A percentile compares a stretch with the other conserved stretches of the same genome.
phyloP scores from a whole-genome alignment of 2,797 vertebrate genomes.

The Masticophis lateralis region DNA sequence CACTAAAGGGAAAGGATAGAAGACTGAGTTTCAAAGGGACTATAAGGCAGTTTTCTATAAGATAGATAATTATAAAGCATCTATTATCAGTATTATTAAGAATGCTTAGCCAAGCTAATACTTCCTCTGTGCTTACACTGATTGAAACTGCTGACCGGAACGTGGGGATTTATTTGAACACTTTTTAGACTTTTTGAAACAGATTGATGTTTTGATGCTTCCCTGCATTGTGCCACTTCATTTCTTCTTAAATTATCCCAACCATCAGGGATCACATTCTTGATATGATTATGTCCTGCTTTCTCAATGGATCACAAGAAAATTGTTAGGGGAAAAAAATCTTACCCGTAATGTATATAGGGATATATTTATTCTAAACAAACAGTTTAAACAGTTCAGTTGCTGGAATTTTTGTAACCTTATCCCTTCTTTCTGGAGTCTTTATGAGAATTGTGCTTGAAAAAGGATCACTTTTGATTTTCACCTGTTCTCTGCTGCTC shows the following conservation, averaged over 20 bases:
- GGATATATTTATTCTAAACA: not conserved
- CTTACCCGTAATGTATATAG: not conserved
- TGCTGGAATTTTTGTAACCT: not conserved
- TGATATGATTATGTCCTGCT: not conserved
- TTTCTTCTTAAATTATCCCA: not conserved
- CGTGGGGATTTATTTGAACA: not conserved
- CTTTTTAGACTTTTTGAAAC: not conserved
- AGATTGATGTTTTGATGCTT: not conserved
- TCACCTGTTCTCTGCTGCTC: not conserved
- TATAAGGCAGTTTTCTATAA: not conserved
- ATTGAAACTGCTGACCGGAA: not conserved
- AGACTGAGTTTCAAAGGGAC: not conserved
- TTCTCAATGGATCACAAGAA: not conserved
- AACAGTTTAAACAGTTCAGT: not conserved
- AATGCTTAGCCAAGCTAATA: not conserved
- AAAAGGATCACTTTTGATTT: not conserved
- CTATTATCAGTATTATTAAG: not conserved
- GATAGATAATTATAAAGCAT: not conserved
- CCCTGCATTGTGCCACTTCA: not conserved
- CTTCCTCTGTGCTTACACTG: not conserved
- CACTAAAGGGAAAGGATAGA: not conserved
- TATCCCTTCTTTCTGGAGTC: not conserved
- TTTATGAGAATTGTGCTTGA: not conserved
- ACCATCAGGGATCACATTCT: not conserved
- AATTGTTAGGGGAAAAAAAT: not conserved